Evolutionary conservation across 2,113 vertebrate species (phyloP), one percentile per base, ranked within the genome.

Genomic region (Rutilus rutilus): DNA sequence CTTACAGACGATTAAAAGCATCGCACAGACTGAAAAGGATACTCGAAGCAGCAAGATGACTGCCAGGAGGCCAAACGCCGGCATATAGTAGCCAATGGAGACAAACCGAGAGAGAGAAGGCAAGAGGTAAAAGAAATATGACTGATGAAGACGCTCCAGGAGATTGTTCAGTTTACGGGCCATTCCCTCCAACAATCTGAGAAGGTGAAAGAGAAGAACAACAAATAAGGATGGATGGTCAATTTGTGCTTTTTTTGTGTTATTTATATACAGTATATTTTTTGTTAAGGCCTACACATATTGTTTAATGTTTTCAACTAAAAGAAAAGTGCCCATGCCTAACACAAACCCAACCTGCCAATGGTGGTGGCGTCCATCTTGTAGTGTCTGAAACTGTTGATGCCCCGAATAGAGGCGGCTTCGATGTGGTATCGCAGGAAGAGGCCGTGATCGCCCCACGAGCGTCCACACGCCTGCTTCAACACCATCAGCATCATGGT

Each of bases 141-240:
- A 98, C 93, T 99, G 97, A 90, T 99, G 97, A 1, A 99, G 94
- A 0, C 97, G 95, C 89, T 99, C 97, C 83, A 98, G 93, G 2
- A 99, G 96, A 87, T 99, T 98, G 86, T 99, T 99, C 88, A 99
- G 94, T 86, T 98, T 98, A 14, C 97, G 96, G 86, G 95, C 96
- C 95, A 97, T 96, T 73, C 97, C 97, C 89, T 99, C 97, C 85
- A 98, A 87, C 1, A 97, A 95, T 91, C 97, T 2, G 39, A 12
- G 45, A 1, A 7, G 15, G 36, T 36, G 76, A 6, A 78, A 33
- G 27, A 52, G 5, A 25, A 74, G 27, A 76, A n/a, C 6, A 21
- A 21, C 6, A 57, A 7, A 19, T 21, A 7, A 57, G 19, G 57
- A 17, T 42, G 11, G 33, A 71, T 39, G 30, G 30, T 36, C 65